Base-by-base conservation (phyloP, 2,888 invertebrate genomes). In the Apomyelois bistriatella region DNA sequence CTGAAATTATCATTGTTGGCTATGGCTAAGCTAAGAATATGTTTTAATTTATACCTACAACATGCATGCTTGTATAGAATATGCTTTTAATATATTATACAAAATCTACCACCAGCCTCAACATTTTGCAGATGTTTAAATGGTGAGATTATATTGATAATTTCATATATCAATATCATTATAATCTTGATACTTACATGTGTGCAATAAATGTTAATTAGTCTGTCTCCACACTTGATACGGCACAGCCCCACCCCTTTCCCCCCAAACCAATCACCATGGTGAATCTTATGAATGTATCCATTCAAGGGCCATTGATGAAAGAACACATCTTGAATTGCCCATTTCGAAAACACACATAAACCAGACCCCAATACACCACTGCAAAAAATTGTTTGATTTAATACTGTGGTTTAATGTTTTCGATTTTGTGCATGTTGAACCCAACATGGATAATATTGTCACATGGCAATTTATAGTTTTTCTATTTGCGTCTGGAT, bases 201-300 rank as follows among this genome's bases (percentile, higher is more conserved):
- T 60, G 98, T 96, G 63, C 96, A 94, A 81, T 98, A 99, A 54
- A 99, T 89, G 83, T 98, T 95, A 51, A 99, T 90, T 49, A 90
- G 87, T 60, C 93, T 90, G 48, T 94, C 93, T 28, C 93, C 90
- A 55, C 94, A 90, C 63, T 93, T 91, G 40, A 97, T 91, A 66
- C 93, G 92, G 72, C 96, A 97, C 16, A 98, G 84, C 1, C 97
- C 97, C 38, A 98, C 94, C 9, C 97, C 98, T 91, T 99, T 99
- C 3, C 99, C 99, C 37, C 98, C 99, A 84, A 98, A 99, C 99
- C 99, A 99, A 81, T 99, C 99, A 0, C 98, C 99, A 77, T 99
- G 99, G 60, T 97, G 96, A 58, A 98, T 89, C 87, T 97, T 96
- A 87, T 98, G 96, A 42, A 98, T 95, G 76, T 98, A 99, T 2